Conservation (phyloP, 2,888 invertebrate species). For the Agrenia bidenticulata region DNA sequence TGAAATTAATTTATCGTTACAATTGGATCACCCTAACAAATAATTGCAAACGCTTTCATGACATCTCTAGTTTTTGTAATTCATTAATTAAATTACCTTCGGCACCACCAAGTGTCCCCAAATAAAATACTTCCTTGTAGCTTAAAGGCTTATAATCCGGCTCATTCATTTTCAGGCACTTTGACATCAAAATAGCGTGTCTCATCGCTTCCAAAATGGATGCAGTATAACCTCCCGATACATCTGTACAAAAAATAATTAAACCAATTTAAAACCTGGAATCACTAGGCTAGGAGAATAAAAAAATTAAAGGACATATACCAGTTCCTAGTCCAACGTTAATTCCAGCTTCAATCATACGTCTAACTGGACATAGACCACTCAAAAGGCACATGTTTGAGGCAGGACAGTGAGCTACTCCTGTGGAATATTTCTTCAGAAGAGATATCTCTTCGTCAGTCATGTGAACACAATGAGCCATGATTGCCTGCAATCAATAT, state of each 20-base stretch:
- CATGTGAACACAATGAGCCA: constrained; percentile 82
- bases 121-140: constrained; percentile 75
- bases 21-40: too few relatives aligned
- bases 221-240: constrained; percentile 76
- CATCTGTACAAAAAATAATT: constrained; percentile 62
- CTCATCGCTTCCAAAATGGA: constrained; percentile 76
- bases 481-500: constrained; percentile 63
- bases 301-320: too few relatives aligned
- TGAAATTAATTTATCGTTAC: too few relatives aligned
- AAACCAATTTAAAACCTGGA: too few relatives aligned
- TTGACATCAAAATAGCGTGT: constrained; percentile 72
- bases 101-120: constrained; percentile 86
- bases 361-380: constrained; percentile 75
- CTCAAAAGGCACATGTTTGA: constrained; percentile 80
- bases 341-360: constrained; percentile 65
- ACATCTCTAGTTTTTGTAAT: too few relatives aligned
- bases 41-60: too few relatives aligned
- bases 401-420: constrained; percentile 82
- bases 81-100: constrained; percentile 63
- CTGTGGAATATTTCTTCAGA: constrained; percentile 64
- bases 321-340: constrained; percentile 85
- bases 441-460: constrained; percentile 68
- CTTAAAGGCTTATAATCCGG: constrained; percentile 60
- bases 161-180: constrained; percentile 64
- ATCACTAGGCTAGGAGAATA: too few relatives aligned